These are phyloP conservation scores for Pseudococcus viburni DNA, from an alignment of 2,888 invertebrate genomes.

Conservation along the genomic window DNA sequence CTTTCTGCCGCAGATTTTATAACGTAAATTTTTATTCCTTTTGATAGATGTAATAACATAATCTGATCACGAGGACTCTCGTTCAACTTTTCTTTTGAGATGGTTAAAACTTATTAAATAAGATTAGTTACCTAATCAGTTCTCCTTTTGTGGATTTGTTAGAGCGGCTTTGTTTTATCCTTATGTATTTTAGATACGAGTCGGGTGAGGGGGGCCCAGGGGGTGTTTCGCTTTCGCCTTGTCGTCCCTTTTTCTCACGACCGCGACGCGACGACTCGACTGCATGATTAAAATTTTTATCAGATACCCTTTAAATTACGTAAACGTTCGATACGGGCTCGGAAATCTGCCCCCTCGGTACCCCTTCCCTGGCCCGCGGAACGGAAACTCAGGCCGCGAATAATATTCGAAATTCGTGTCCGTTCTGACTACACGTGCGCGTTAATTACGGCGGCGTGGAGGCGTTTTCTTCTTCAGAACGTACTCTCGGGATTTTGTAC, in stretches of 20 bases:
- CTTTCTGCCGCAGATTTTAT: conserved; percentile 51
- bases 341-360: not conserved
- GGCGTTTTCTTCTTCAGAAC: not conserved
- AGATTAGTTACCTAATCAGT: conserved; percentile 66
- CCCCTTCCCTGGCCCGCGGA: not conserved
- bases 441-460: not conserved
- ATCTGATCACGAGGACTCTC: conserved; percentile 62
- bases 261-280: not conserved
- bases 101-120: conserved; percentile 65
- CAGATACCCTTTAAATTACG: conserved; percentile 35
- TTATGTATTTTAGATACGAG: conserved; percentile 13
- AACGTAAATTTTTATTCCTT: conserved; percentile 56
- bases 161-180: conserved; percentile 57
- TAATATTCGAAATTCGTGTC: not conserved
- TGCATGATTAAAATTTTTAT: conserved; percentile 46
- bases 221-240: not conserved
- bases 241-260: conserved; percentile 2
- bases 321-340: conserved; percentile 9
- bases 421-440: not conserved
- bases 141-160: conserved; percentile 59
- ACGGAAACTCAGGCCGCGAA: not conserved
- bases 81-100: conserved; percentile 41
- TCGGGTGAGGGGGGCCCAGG: not conserved
- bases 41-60: conserved; percentile 65
- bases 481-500: not conserved